Evolutionary conservation across 2,797 vertebrate species (phyloP), one percentile per base, ranked within the genome.

Genomic region (Rousettus madagascariensis): DNA sequence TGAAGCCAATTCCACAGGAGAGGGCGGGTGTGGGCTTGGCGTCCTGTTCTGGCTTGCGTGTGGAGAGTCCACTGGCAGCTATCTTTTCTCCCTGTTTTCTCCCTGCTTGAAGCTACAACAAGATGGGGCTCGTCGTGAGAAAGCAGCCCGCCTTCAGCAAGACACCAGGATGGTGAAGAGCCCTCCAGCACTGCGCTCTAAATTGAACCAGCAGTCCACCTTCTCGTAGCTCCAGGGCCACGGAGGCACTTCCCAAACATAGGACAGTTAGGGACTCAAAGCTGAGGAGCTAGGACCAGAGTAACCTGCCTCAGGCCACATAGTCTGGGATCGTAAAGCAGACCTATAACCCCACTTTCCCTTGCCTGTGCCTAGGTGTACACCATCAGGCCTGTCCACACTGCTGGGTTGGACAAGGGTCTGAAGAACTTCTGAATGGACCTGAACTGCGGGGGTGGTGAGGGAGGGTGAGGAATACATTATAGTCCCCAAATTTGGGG

Each of bases 31-130:
- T 88, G 78, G 96, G 92, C 69, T 41, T 75, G 65, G 46, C 4
- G 8, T 95, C 95, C 36, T 95, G 97, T 96, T 57, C 95, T 63
- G 78, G 95, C 95, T 96, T 98, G 97, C 69, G 22, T 41, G 28
- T 2, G 7, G 71, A 53, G 20, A 92, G 77, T 90, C 88, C 87
- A 63, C 72, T 93, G 86, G 93, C 9, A 94, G 87, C 92, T 75
- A 30, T 95, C 91, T 91, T 63, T 90, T 86, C 74, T 94, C 63
- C 8, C 82, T 71, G 93, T 91, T 63, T 90, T 86, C 74, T 94
- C 63, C 8, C 82, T 71, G 93, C 94, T 93, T 68, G 43, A 66
- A 95, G 92, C 82, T 95, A 93, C 71, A 43, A 90, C 96, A 97
- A 94, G 97, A 95, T 8, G 19, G 91, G 95, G 68, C 97, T 93